Base-by-base conservation (phyloP, 2,888 invertebrate species). In the Luperina nickerlii region DNA sequence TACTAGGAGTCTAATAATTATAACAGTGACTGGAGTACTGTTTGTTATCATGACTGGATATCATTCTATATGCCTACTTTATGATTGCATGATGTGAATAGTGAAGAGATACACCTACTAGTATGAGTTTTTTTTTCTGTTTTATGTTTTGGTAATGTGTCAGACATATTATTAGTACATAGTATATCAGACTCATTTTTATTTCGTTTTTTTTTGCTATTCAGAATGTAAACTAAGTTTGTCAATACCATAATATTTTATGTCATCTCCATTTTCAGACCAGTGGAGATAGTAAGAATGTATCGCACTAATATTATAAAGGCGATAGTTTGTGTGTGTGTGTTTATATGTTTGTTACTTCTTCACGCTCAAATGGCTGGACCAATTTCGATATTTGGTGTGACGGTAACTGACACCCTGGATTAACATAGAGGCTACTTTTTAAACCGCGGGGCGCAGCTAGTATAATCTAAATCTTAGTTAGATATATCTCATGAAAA, bases 31-130 rank as follows among this genome's bases (percentile, higher is more conserved):
- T 62, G 83, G 75, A 69, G 6, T 27, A 24, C 15, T 84, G 18
- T 73, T 75, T 13, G 8, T 84, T 32, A n/a, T 83, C 38, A 8
- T 79, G 0, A 73, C 73, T 48, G 84, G 65, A 54, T 83, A 73
- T 72, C 73, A n/a, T 66, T 18, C 80, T 70, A n/a, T 79, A 38
- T 51, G 62, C 15, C 76, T 83, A 75, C 0, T 84, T 8, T 51
- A 66, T 57, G 83, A 83, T 66, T 83, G 83, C 66, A 6, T 76
- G 1, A 48, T 84, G 66, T 83, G 38, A 83, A 68, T n/a, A 27
- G 5, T 38, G 24, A 27, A 20, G 27, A 15, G 0, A 57, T 67
- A 74, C 42, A 48, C 1, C 9, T 71, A 18, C 9, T 51, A 54
- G 63, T 74, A 69, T 60, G 63, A 60, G 9, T 0, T 48, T 27